Evolutionary conservation across 2,113 vertebrate species (phyloP).

Genomic region (Rattus norvegicus): DNA sequence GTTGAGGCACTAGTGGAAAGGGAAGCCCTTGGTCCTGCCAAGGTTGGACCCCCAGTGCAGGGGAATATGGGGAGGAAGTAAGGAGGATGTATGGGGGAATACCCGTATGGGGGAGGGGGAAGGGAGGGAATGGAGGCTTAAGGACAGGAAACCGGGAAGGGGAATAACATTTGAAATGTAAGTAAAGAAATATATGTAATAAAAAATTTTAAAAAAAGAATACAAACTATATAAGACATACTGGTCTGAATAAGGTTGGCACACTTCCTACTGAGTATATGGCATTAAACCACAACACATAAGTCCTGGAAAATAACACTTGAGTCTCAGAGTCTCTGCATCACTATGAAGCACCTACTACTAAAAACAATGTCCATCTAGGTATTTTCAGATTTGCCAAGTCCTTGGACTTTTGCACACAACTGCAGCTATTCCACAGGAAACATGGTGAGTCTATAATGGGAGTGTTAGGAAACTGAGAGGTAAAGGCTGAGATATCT

Average conservation of each 20-base stretch:
- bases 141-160: no score
- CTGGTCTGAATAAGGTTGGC: neutral
- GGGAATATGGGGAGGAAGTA: no score
- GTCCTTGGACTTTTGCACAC: neutral
- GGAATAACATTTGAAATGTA: no score
- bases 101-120: no score
- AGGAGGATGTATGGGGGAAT: no score
- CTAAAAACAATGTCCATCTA: neutral
- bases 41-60: no score
- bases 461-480: neutral
- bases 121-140: no score
- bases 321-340: neutral
- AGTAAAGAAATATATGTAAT: no score
- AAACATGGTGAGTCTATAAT: neutral
- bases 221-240: neutral
- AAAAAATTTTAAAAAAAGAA: no score
- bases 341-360: neutral
- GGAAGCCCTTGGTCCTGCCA: no score
- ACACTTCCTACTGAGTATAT: neutral
- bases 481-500: neutral
- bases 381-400: neutral
- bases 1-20: no score
- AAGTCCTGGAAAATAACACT: neutral
- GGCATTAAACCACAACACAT: neutral
- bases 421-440: neutral